Evolutionary conservation across 2,113 vertebrate species (phyloP).

Genomic region (Taurulus bubalis): DNA sequence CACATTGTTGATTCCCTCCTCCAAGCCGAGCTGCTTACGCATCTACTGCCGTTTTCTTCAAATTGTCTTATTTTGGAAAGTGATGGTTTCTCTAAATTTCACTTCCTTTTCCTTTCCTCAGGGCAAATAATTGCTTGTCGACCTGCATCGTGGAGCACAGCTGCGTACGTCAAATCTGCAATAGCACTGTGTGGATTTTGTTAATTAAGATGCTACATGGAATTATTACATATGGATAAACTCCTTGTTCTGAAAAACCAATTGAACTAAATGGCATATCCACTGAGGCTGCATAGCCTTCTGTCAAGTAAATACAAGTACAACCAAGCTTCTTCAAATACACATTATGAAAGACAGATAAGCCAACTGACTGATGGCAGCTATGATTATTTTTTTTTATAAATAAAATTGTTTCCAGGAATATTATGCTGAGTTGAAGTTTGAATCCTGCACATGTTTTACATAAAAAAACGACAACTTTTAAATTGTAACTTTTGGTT

Average conservation of each 20-base stretch:
- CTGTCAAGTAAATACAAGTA: not conserved
- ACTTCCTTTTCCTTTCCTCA: not conserved
- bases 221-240: not conserved
- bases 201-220: not conserved
- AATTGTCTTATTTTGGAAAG: not conserved
- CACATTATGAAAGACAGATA: conserved; percentile 8
- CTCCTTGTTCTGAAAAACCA: not conserved
- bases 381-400: not conserved
- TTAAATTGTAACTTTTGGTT: no score
- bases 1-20: not conserved
- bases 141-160: not conserved
- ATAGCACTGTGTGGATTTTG: not conserved
- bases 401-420: not conserved
- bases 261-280: not conserved
- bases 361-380: not conserved
- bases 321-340: not conserved
- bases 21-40: not conserved
- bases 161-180: not conserved
- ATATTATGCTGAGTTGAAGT: not conserved
- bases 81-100: not conserved
- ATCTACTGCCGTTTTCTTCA: not conserved
- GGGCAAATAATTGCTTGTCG: not conserved
- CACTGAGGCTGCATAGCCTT: not conserved
- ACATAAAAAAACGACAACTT: no score
- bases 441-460: no score